Base-by-base conservation (phyloP, 2,797 vertebrate species). In the Silurus lanzhouensis region DNA sequence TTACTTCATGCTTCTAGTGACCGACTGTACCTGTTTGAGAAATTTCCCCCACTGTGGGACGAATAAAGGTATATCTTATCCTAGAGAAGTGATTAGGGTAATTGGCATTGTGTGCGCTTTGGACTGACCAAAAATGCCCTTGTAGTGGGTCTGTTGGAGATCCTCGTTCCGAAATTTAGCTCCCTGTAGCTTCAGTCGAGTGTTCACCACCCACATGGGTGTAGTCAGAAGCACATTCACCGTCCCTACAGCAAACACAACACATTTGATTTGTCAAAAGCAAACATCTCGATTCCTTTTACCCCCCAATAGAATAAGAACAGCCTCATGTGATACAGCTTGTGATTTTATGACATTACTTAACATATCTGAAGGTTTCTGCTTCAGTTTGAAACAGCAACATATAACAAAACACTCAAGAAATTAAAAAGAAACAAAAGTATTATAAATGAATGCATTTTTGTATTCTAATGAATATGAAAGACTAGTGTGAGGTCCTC, bases 131-230 rank as follows among this genome's bases (percentile, higher is more conserved):
- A 94, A 94, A 83, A 96, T 96, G 86, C 96, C 95, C 52, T 85
- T 93, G 92, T 96, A 96, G 27, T 93, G 93, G 55, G 96, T 96
- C 91, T 95, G 95, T 1, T 95, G 94, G 63, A 96, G 89, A 61
- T 96, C 94, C 85, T 95, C 93, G 0, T 95, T 95, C 87, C 95
- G 92, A 89, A 96, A 96, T 90, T 95, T 96, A 6, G 90, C 95
- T 52, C 96, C 96, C 89, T 96, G 96, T 81, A 96, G 91, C 91
- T 96, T 96, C 86, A 96, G 91, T 2, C 96, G 93, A 31, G 96
- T 96, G 92, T 96, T 96, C 86, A 96, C 95, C 88, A 96, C 95
- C 96, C 96, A 96, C 95, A 96, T 96, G 84, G 96, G 96, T 5
- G 95, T 96, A 38, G 95, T 96, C 88, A 95, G 88, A 86, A 96